Base-by-base conservation (phyloP, 1,140 invertebrate species). In the Dreissena polymorpha region DNA sequence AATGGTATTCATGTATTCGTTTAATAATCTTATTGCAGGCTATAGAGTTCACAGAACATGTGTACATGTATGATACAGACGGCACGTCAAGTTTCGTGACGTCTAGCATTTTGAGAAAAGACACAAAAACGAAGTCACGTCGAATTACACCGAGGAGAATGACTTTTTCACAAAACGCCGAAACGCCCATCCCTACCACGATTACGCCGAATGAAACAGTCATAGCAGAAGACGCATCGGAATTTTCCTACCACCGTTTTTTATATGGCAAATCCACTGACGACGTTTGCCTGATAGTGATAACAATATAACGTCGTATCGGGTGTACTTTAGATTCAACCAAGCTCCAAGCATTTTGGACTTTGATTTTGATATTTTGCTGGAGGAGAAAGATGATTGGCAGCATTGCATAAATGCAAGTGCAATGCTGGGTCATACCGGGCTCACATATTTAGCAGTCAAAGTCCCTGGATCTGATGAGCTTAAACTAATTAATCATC, bases 61-160 rank as follows among this genome's bases (percentile, higher is more conserved):
- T 71, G 6, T 79, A 29, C 68, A 79, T 79, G 76, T 79, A 79
- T 71, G 76, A 79, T 27, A 39, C 27, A 14, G 76, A 79, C 55
- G 68, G 76, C 21, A 79, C 51, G 13, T 79, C 76, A 8, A 70
- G 65, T n/a, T 68, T 29, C 14, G 51, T 79, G 8, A 79, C 76
- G 6, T 79, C 76, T 7, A 71, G 57, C 10, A 18, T 79, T 29
- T 25, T 79, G 13, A 50, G 51, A 12, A 18, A 69, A 25, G 68
- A 71, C 67, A 53, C 53, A 0, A 79, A 71, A 60, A 57, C 65
- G 13, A 5, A 21, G 27, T 12, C 60, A 27, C 10, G n/a, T 60
- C 50, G 64, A 16, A 39, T 70, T 0, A n/a, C 39, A 21, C 51
- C 76, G 21, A 18, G 21, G 21, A 21, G 51, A 16, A 70, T 71